Percentiles rank a stretch among this genome's conserved stretches.
These are phyloP conservation scores for Coenonympha glycerion DNA, from an alignment of 2,888 invertebrate species.

Conservation along the genomic window DNA sequence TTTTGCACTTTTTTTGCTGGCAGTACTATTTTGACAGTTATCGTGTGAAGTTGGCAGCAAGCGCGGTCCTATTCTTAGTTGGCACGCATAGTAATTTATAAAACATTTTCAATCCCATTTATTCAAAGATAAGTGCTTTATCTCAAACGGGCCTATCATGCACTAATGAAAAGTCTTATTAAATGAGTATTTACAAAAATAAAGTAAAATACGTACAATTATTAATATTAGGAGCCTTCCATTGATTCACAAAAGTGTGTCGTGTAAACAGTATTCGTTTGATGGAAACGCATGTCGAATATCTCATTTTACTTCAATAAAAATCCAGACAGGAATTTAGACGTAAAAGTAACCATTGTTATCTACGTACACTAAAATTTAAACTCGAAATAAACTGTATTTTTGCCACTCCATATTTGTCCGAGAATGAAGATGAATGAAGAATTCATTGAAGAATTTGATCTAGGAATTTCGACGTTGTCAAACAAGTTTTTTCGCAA, in stretches of 20 bases:
- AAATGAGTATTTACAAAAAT: background rate
- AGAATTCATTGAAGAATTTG: no score
- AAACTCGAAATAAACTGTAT: background rate
- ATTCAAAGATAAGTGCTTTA: no score
- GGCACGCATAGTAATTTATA: no score
- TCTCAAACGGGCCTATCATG: no score
- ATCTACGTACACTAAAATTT: background rate
- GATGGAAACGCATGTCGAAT: constrained; percentile 42
- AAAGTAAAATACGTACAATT: constrained; percentile 1
- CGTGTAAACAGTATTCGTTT: constrained; percentile 31
- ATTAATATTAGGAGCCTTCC: background rate
- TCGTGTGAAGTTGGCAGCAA: no score
- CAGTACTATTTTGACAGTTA: no score
- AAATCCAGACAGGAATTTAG: constrained; percentile 32
- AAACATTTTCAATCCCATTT: background rate
- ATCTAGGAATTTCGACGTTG: background rate
- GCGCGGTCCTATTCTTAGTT: no score
- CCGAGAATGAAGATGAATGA: no score
- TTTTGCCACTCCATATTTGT: constrained; percentile 12
- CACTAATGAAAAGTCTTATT: no score
- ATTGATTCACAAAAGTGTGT: constrained; percentile 7
- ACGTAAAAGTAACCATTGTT: constrained; percentile 21
- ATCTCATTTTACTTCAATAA: constrained; percentile 51
- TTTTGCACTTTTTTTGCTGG: no score
- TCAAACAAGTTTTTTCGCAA: background rate